These are phyloP conservation scores for Apotomis capreana DNA, from an alignment of 2,888 invertebrate genomes.

Conservation along the genomic window DNA sequence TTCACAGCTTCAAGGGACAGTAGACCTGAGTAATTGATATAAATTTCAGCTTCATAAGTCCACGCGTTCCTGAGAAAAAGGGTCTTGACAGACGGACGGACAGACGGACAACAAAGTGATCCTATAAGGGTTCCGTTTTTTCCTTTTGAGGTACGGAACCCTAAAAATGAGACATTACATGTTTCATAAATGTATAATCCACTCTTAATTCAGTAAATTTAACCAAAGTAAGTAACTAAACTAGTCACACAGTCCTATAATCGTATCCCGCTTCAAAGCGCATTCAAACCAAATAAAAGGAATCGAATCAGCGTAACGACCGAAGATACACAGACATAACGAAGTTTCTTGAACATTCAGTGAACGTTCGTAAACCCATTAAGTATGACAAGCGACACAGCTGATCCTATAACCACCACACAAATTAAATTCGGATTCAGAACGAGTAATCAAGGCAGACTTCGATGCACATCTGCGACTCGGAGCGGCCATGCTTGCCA, in stretches of 20 bases:
- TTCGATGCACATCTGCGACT: constrained; percentile 74
- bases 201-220: no score
- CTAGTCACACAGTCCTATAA: background rate
- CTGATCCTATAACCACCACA: constrained; percentile 47
- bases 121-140: no score
- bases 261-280: constrained; percentile 12
- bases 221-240: no score
- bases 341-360: constrained; percentile 43
- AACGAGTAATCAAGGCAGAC: constrained; percentile 75
- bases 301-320: constrained; percentile 18
- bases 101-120: no score
- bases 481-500: constrained; percentile 49
- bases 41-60: no score
- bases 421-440: constrained; percentile 76
- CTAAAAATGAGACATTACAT: no score
- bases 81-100: no score
- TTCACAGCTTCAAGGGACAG: no score
- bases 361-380: constrained; percentile 46
- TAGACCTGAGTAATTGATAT: no score
- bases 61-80: no score
- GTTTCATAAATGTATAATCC: no score
- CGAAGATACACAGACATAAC: constrained; percentile 26
- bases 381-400: constrained; percentile 43
- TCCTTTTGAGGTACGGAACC: no score
- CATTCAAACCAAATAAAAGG: constrained; percentile 21